Percentiles rank a stretch among this genome's conserved stretches.
phyloP scores from a whole-genome alignment of 2,113 vertebrate genomes.

The Hemichromis elongatus region DNA sequence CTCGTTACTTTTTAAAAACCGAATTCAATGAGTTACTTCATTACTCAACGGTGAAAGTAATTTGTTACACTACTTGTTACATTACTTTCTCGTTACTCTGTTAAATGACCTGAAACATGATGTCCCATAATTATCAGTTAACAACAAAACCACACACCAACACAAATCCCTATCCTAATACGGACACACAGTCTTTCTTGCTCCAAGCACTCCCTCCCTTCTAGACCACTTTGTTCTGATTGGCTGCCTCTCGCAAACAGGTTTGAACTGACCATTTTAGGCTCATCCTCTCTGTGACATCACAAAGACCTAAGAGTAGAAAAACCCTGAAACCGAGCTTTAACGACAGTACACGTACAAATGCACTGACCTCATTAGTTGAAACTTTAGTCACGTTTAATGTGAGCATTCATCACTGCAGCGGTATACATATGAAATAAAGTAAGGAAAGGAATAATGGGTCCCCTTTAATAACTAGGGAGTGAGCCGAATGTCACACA shows the following conservation, averaged over 20 bases:
- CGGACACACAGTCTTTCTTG: neutral
- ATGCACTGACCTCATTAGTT: neutral
- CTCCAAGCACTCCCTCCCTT: neutral
- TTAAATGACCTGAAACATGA: neutral
- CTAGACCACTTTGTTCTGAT: neutral
- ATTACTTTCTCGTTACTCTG: neutral
- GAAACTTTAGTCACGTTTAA: neutral
- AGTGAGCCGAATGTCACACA: neutral
- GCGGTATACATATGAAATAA: neutral
- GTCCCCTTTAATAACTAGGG: neutral
- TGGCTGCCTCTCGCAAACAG: neutral
- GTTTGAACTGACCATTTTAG: neutral
- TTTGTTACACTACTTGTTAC: neutral
- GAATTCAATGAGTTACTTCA: neutral
- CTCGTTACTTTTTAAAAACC: neutral
- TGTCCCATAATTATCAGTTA: neutral
- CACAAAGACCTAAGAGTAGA: neutral
- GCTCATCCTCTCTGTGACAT: neutral
- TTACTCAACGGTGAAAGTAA: neutral
- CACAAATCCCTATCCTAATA: neutral
- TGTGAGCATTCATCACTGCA: neutral
- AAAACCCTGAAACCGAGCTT: neutral
- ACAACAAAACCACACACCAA: neutral
- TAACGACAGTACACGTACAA: neutral
- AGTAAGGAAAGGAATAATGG: neutral